These are phyloP conservation scores for Metallyticus violacea DNA, from an alignment of 2,888 invertebrate species.

Conservation along the genomic window DNA sequence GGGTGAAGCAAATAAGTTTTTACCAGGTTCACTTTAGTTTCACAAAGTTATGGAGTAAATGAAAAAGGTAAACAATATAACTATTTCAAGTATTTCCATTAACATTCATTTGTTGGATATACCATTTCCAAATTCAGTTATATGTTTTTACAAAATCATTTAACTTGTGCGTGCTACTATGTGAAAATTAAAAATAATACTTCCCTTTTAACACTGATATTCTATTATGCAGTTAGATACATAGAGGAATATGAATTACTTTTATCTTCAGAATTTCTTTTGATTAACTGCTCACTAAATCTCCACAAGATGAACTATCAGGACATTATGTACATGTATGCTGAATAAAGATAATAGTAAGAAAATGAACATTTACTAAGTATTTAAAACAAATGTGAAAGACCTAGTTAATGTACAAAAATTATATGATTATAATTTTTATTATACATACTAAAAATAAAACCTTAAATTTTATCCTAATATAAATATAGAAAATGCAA, in stretches of 20 bases:
- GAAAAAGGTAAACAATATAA: neutral
- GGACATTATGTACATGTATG: neutral
- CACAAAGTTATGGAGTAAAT: neutral
- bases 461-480: neutral
- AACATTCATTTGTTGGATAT: neutral
- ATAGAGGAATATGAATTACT: neutral
- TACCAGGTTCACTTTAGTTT: neutral
- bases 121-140: neutral
- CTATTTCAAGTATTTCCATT: neutral
- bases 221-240: neutral
- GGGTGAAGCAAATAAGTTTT: neutral
- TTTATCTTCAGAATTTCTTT: neutral
- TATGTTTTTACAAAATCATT: neutral
- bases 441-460: neutral
- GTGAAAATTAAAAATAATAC: neutral
- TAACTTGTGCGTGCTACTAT: neutral
- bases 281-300: neutral
- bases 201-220: neutral
- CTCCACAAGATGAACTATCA: neutral
- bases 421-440: neutral
- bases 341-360: neutral
- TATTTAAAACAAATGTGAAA: neutral
- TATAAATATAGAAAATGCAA: neutral
- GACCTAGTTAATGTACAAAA: neutral
- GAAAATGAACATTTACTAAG: neutral